Conservation (phyloP, 1,140 invertebrate genomes). For the Cotesia typhae region DNA sequence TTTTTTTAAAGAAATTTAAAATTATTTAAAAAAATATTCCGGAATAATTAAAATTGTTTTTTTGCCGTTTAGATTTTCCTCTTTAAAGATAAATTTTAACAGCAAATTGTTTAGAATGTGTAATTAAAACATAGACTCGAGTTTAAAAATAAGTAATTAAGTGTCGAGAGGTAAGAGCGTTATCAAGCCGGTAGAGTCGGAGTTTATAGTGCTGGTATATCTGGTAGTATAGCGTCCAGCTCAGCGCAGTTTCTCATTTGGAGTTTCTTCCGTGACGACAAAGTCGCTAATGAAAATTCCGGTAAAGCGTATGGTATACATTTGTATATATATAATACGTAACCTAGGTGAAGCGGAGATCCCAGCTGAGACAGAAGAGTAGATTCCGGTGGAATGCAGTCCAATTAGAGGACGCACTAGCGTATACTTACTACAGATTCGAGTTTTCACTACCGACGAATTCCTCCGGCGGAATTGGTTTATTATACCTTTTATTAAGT, state of each 20-base stretch:
- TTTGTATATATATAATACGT: conserved; percentile 19
- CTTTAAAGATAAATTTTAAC: no score
- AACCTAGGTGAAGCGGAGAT: conserved; percentile 16
- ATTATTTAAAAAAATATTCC: no score
- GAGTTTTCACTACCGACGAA: conserved; percentile 1
- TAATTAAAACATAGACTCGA: no score
- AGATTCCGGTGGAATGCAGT: conserved; percentile 54
- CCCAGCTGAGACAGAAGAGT: conserved; percentile 2
- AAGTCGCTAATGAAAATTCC: conserved; percentile 63
- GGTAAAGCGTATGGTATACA: conserved; percentile 42
- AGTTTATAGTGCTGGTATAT: no score
- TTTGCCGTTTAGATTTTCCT: no score
- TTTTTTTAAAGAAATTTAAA: no score
- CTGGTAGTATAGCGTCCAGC: no score
- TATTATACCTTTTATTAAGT: conserved; percentile 46
- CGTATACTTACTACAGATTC: conserved; percentile 5
- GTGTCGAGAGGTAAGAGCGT: no score
- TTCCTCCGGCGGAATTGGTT: conserved; percentile 48
- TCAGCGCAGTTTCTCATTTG: not conserved
- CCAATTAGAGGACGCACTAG: conserved; percentile 56
- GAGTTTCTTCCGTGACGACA: conserved; percentile 56
- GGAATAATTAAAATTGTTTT: no score
- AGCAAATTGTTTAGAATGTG: no score
- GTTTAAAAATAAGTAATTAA: no score
- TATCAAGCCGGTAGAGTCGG: no score